Evolutionary conservation across 1,140 invertebrate genomes (phyloP).

Genomic region (Apis cerana): DNA sequence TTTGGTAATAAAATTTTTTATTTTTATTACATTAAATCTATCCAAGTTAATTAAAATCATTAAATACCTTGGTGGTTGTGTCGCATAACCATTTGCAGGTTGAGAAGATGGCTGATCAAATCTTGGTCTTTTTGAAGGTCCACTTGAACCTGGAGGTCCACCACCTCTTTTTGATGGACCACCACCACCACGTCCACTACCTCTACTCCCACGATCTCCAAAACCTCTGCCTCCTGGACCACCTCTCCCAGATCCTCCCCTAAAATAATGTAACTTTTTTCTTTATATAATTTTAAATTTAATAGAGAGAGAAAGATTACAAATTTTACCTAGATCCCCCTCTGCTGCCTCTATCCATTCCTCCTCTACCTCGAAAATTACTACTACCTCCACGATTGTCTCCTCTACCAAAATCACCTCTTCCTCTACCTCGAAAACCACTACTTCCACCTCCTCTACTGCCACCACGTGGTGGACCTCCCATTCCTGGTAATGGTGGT

Average conservation of each 20-base stretch:
- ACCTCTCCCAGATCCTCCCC: constrained; percentile 74
- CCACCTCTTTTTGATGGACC: constrained; percentile 78
- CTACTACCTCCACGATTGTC: constrained; percentile 66
- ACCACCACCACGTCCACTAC: constrained; percentile 67
- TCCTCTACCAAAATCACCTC: constrained; percentile 69
- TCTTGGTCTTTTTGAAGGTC: constrained; percentile 78
- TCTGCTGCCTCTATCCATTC: constrained; percentile 73
- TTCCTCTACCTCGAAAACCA: constrained; percentile 71
- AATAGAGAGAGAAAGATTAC: background rate
- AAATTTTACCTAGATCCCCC: constrained; percentile 72
- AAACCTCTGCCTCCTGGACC: constrained; percentile 73
- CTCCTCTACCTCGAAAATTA: constrained; percentile 69
- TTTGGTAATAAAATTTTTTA: background rate
- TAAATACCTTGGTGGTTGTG: constrained; percentile 69
- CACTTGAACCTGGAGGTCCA: constrained; percentile 76
- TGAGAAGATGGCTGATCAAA: constrained; percentile 76
- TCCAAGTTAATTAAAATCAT: background rate
- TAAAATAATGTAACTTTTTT: constrained; percentile 19
- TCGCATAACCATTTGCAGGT: constrained; percentile 77
- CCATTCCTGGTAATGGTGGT: constrained; percentile 69
- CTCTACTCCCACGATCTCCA: constrained; percentile 67
- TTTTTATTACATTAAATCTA: background rate
- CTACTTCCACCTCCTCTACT: constrained; percentile 72
- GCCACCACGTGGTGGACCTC: constrained; percentile 72
- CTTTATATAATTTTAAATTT: background rate